Percentiles rank a stretch among this genome's conserved stretches.
These are phyloP conservation scores for Crenichthys baileyi DNA, from an alignment of 2,797 vertebrate genomes.

Conservation along the genomic window DNA sequence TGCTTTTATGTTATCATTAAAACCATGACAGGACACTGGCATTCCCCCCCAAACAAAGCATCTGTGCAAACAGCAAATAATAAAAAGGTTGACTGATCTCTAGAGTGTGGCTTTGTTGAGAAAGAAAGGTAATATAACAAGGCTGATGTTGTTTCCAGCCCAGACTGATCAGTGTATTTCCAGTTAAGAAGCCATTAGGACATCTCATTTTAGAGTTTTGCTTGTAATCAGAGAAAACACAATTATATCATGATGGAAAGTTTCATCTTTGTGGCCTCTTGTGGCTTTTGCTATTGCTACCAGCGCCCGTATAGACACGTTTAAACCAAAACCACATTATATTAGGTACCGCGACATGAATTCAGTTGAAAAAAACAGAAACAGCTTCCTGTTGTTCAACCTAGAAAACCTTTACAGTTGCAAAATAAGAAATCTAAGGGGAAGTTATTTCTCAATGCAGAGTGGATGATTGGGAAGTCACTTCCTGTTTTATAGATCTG, in stretches of 20 bases:
- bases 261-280: background rate
- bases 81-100: conserved; percentile 32
- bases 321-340: background rate
- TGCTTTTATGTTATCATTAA: background rate
- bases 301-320: background rate
- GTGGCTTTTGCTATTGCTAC: background rate
- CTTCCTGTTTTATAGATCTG: background rate
- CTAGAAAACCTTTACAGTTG: background rate
- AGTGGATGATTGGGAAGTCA: background rate
- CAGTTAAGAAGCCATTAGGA: background rate
- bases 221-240: background rate
- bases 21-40: background rate
- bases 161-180: background rate
- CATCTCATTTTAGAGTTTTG: background rate
- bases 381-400: conserved; percentile 8
- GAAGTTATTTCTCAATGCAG: background rate
- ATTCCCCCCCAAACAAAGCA: background rate
- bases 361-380: conserved; percentile 5
- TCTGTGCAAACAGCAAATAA: conserved; percentile 20
- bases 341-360: conserved; percentile 21
- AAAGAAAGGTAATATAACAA: conserved; percentile 9
- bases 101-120: background rate
- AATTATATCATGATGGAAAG: conserved; percentile 1
- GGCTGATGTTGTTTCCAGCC: background rate
- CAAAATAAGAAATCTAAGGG: background rate